Conservation (phyloP, 2,888 invertebrate genomes). For the Cantharis rufa region DNA sequence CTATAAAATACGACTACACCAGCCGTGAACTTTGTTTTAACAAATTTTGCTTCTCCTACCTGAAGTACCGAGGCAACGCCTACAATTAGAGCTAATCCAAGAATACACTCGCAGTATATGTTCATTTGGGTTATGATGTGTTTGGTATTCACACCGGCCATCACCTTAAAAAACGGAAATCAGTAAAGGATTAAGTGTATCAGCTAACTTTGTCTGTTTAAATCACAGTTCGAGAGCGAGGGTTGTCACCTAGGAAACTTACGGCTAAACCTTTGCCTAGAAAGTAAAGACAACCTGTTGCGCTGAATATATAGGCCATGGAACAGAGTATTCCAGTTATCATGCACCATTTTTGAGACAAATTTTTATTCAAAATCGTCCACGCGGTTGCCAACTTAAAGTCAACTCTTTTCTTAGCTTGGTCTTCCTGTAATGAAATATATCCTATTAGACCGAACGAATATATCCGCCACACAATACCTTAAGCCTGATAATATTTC, state of each 20-base stretch:
- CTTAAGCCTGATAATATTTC: neutral
- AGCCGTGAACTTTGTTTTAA: neutral
- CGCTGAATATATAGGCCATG: neutral
- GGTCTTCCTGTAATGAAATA: neutral
- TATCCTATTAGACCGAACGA: neutral
- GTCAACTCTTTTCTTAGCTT: neutral
- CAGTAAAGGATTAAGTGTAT: neutral
- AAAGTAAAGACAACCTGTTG: neutral
- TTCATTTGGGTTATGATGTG: neutral
- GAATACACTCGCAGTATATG: neutral
- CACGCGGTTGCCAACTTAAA: neutral
- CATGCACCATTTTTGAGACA: neutral
- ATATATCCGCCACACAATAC: neutral
- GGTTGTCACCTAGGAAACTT: too few species aligned
- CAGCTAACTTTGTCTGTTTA: neutral
- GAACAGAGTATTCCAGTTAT: neutral
- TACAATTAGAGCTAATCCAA: neutral
- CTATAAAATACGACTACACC: constrained; percentile 56
- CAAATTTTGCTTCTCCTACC: neutral
- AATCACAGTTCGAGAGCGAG: too few species aligned
- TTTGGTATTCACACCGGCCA: neutral
- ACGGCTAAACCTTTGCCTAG: neutral
- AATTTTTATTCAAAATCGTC: neutral
- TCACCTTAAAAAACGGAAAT: neutral
- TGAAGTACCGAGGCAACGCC: constrained; percentile 18